Base-by-base conservation (phyloP, 2,797 vertebrate genomes). In the Gymnoscopelus braueri region DNA sequence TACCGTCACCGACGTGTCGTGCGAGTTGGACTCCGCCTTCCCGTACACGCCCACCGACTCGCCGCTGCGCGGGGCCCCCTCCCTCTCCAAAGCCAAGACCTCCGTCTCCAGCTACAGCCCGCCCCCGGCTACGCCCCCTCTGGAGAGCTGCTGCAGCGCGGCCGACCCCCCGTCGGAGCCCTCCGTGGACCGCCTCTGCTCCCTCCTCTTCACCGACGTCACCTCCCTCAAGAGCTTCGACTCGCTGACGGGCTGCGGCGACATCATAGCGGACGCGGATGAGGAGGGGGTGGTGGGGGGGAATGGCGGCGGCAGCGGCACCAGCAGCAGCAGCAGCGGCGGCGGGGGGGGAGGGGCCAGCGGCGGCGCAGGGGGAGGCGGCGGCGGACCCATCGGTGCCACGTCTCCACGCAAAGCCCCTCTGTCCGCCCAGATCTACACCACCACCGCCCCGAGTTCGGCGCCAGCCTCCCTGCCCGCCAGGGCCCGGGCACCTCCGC, bases 161-260 rank as follows among this genome's bases (percentile, higher is more conserved):
- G 85, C 91, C 26, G 96, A 98, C 85, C 97, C 96, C 44, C 96
- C 96, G 82, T 97, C 96, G n/a, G 98, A 99, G 87, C 96, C 95
- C 8, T 96, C 96, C 3, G 94, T 96, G 83, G 95, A 95, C 85
- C 93, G 93, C 73, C 86, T 95, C 63, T 97, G 96, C 91, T 95
- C 97, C 81, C 92, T 99, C 89, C 93, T 99, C 92, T 98, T 99
- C 91, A 97, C 94, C 74, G 98, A 99, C 86, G 98, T 99, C 94
- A 98, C 98, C 78, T 99, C 98, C 82, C 95, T 99, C 80, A 99
- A 99, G 94, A 99, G 98, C 94, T 99, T 99, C 87, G 98, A 99
- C 94, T 99, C 98, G 84, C 94, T 99, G 88, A 99, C 98, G 53
- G 98, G 98, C 87, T 99, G 98, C 52, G 98, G 98, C 73, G 98